Evolutionary conservation across 2,888 invertebrate species (phyloP), one percentile per base, ranked within the genome.

Genomic region (Erpobdella octoculata): DNA sequence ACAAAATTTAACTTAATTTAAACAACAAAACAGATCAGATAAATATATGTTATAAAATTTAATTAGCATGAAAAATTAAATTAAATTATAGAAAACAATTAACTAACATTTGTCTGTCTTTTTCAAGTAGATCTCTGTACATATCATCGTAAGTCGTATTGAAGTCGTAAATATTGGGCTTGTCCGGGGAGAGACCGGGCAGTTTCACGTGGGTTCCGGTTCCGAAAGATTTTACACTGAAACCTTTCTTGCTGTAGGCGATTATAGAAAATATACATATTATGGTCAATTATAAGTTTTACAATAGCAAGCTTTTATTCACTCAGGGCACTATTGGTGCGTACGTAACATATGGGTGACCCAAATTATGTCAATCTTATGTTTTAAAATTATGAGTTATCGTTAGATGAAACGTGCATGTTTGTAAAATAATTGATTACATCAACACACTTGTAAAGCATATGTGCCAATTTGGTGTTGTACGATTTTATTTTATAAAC

Each of bases 221-320:
- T 5, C 86, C 86, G 85, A 90, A 96, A 0, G 95, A 96, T 81
- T 91, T 89, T 0, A 99, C 96, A 81, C 89, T 89, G 82, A 92
- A 97, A 18, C 97, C 97, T 80, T 95, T 95, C 86, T 98, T 98
- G 71, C 93, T 91, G 83, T n/a, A n/a, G n/a, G n/a, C n/a, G n/a
- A n/a, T n/a, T 41, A 41, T 15, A 41, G 12, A 12, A 41, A 15
- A 41, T 12, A 41, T 15, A 41, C 12, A 41, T 41, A 41, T 15
- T 41, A 4, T 62, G 35, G 5, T 62, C 12, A n/a, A 9, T 33
- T 28, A 62, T n/a, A 4, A 62, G 9, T 62, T 62, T 62, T 21
- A 28, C 35, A 53, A 3, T 12, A n/a, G n/a, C n/a, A n/a, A n/a
- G n/a, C n/a, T n/a, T n/a, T n/a, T n/a, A n/a, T n/a, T n/a, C n/a